Percentiles rank a stretch among this genome's conserved stretches.
These are phyloP conservation scores for Cerastis rubricosa DNA, from an alignment of 2,888 invertebrate species.

Conservation along the genomic window DNA sequence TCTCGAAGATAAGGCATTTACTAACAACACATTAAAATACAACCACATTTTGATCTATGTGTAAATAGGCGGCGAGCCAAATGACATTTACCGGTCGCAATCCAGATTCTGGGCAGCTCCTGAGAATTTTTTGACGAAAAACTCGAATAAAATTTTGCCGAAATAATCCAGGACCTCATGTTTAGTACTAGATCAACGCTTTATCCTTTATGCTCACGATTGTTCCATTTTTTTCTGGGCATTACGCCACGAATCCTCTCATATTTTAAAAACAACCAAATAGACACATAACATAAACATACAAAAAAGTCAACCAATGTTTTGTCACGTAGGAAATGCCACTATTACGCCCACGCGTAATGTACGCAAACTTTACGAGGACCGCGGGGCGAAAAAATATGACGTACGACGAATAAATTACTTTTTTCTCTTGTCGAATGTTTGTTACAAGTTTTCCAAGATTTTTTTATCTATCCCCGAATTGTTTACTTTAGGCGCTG, in stretches of 20 bases:
- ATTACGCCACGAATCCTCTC: background rate
- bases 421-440: slow-evolving; percentile 74
- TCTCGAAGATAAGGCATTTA: background rate
- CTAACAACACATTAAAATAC: background rate
- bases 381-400: slow-evolving; percentile 71
- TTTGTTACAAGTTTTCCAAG: slow-evolving; percentile 68
- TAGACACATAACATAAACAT: slow-evolving; percentile 37
- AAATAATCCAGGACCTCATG: background rate
- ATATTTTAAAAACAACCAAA: slow-evolving; percentile 2
- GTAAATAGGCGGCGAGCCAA: background rate
- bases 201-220: background rate
- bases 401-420: slow-evolving; percentile 83
- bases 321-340: slow-evolving; percentile 72
- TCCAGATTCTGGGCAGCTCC: background rate
- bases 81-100: background rate
- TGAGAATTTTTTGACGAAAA: background rate
- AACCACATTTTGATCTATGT: background rate
- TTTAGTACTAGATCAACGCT: background rate
- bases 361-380: slow-evolving; percentile 70
- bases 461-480: slow-evolving; percentile 71
- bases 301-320: slow-evolving; percentile 52
- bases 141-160: background rate
- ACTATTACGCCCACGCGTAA: slow-evolving; percentile 64
- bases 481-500: slow-evolving; percentile 72
- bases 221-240: background rate